phyloP scores from a whole-genome alignment of 2,113 vertebrate genomes.

The Scomber colias region DNA sequence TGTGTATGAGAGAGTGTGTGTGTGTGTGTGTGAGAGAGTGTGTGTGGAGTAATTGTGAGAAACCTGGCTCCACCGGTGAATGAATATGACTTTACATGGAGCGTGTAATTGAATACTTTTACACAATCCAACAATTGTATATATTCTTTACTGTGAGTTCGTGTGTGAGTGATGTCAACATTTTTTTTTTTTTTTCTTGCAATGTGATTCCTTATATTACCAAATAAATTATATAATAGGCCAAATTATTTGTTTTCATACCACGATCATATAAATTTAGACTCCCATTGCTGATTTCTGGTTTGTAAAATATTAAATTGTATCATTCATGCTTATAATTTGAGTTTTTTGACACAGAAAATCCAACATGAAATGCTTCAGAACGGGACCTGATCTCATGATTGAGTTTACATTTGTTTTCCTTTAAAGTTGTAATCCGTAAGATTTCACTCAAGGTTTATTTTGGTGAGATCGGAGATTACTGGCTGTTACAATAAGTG shows the following conservation, averaged over 20 bases:
- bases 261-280: background rate
- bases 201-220: background rate
- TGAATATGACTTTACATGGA: constrained; percentile 51
- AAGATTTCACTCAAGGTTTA: too few species aligned
- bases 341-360: background rate
- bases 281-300: too few species aligned
- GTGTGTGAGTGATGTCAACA: background rate
- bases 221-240: background rate
- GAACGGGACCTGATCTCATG: background rate
- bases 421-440: too few species aligned
- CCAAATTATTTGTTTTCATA: background rate
- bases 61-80: constrained; percentile 36
- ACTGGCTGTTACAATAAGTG: too few species aligned
- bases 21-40: background rate
- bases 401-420: too few species aligned
- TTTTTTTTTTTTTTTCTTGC: background rate
- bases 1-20: constrained; percentile 39
- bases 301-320: background rate
- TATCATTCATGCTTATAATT: background rate
- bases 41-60: constrained; percentile 47
- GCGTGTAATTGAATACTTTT: constrained; percentile 53
- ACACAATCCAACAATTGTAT: constrained; percentile 39
- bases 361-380: background rate
- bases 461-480: too few species aligned
- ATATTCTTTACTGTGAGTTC: constrained; percentile 13